Percentiles rank a stretch among this genome's conserved stretches.
These are phyloP conservation scores for Pycnonotus jocosus DNA, from an alignment of 2,113 vertebrate genomes.

Conservation along the genomic window DNA sequence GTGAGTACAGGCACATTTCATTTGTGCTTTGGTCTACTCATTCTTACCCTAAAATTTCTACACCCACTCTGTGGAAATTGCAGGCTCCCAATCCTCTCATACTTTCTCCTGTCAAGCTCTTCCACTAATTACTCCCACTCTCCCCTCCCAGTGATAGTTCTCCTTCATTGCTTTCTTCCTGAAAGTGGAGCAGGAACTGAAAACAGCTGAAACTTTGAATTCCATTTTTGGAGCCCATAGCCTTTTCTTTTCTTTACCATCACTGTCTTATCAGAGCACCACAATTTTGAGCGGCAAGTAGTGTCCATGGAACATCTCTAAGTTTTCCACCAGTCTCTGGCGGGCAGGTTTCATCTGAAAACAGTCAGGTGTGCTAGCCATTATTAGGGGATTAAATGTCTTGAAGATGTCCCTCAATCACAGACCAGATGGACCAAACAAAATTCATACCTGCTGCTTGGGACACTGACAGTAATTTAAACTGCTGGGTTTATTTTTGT, in stretches of 20 bases:
- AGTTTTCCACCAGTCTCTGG: neutral
- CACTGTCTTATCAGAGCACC: neutral
- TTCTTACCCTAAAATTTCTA: neutral
- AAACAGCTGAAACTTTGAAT: neutral
- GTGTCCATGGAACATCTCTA: neutral
- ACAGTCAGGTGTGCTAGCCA: neutral
- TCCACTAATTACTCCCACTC: neutral
- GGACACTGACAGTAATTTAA: neutral
- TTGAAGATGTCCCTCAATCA: neutral
- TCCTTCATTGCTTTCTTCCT: neutral
- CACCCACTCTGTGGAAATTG: neutral
- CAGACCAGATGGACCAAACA: rapidly evolving
- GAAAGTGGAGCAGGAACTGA: neutral
- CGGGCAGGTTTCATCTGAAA: neutral
- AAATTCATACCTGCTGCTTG: neutral
- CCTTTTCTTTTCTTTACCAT: neutral
- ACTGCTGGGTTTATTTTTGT: neutral
- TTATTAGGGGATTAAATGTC: neutral
- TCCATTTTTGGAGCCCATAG: rapidly evolving
- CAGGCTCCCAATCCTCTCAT: neutral
- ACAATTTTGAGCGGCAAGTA: neutral
- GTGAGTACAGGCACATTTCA: neutral
- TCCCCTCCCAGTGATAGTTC: neutral
- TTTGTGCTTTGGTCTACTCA: neutral
- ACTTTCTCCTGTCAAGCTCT: neutral